Evolutionary conservation across 2,113 vertebrate genomes (phyloP).

Genomic region (Lates calcarifer): DNA sequence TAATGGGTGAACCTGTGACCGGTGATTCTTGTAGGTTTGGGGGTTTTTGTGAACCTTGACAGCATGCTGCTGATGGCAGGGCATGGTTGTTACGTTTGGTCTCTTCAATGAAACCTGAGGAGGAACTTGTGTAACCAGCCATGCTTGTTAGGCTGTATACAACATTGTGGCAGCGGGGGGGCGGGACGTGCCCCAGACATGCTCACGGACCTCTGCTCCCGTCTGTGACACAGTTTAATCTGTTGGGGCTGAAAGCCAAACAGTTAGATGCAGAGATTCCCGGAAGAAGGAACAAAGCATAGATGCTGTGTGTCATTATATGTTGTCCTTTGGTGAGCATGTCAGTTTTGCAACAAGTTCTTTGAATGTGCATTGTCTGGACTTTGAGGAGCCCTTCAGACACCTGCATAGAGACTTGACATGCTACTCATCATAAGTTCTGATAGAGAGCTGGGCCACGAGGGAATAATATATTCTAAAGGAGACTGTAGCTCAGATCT

Average conservation of each 20-base stretch:
- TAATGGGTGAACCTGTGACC: constrained; percentile 28
- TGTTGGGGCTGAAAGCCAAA: constrained; percentile 5
- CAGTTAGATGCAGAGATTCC: background rate
- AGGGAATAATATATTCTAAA: too few species aligned
- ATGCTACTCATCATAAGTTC: too few species aligned
- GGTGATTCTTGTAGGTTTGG: background rate
- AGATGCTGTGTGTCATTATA: background rate
- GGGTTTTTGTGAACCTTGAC: constrained; percentile 21
- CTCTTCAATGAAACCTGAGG: constrained; percentile 34
- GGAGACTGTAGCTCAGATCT: too few species aligned
- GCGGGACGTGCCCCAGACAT: constrained; percentile 4
- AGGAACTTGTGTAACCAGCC: constrained; percentile 17
- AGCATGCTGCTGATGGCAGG: background rate
- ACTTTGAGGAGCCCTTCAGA: too few species aligned
- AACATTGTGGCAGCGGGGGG: constrained; percentile 18
- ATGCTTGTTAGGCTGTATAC: constrained; percentile 36
- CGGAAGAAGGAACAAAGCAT: background rate
- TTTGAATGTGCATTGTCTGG: background rate
- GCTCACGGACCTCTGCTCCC: constrained; percentile 16
- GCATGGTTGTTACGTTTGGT: constrained; percentile 1
- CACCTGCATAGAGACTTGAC: too few species aligned
- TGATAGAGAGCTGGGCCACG: too few species aligned
- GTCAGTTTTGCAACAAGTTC: too few species aligned
- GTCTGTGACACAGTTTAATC: constrained; percentile 34
- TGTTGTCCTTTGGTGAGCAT: too few species aligned